These are phyloP conservation scores for Apeira syringaria DNA, from an alignment of 2,888 invertebrate species.

Conservation along the genomic window DNA sequence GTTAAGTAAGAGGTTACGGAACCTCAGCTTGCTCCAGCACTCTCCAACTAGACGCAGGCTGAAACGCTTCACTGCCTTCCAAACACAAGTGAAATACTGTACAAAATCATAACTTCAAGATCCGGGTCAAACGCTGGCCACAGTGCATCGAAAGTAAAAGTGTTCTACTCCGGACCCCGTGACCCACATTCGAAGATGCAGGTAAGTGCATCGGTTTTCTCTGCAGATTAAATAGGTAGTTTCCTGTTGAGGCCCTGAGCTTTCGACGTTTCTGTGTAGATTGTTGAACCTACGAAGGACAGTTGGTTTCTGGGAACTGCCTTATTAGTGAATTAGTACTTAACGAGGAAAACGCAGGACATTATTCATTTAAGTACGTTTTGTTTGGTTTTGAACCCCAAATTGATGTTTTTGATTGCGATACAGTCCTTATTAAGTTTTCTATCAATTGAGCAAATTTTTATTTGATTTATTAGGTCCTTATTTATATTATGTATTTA, in stretches of 20 bases:
- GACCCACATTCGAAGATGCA: slow-evolving; percentile 53
- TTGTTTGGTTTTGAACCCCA: too few relatives aligned
- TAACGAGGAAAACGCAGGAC: slow-evolving; percentile 32
- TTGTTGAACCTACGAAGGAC: slow-evolving; percentile 52
- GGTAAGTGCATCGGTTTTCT: slow-evolving; percentile 59
- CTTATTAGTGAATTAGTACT: slow-evolving; percentile 20
- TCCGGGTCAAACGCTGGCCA: slow-evolving; percentile 56
- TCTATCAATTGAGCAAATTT: too few relatives aligned
- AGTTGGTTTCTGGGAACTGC: slow-evolving; percentile 41
- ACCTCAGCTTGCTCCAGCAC: slow-evolving; percentile 56
- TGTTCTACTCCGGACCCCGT: slow-evolving; percentile 39
- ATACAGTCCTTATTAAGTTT: too few relatives aligned
- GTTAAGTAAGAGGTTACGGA: slow-evolving; percentile 81
- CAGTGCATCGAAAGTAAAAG: slow-evolving; percentile 66
- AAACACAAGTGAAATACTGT: slow-evolving; percentile 48
- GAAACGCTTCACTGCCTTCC: slow-evolving; percentile 53
- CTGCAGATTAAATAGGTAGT: slow-evolving; percentile 40
- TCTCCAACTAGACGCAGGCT: slow-evolving; percentile 59
- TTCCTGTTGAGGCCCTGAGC: slow-evolving; percentile 34
- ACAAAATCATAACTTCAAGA: slow-evolving; percentile 53
- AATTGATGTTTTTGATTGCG: too few relatives aligned
- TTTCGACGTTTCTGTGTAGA: slow-evolving; percentile 39
- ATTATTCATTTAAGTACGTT: too few relatives aligned
- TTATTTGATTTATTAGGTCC: too few relatives aligned
- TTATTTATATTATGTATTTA: too few relatives aligned